These are phyloP conservation scores for Spea multiplicata DNA, from an alignment of 2,113 vertebrate species.

Conservation along the genomic window DNA sequence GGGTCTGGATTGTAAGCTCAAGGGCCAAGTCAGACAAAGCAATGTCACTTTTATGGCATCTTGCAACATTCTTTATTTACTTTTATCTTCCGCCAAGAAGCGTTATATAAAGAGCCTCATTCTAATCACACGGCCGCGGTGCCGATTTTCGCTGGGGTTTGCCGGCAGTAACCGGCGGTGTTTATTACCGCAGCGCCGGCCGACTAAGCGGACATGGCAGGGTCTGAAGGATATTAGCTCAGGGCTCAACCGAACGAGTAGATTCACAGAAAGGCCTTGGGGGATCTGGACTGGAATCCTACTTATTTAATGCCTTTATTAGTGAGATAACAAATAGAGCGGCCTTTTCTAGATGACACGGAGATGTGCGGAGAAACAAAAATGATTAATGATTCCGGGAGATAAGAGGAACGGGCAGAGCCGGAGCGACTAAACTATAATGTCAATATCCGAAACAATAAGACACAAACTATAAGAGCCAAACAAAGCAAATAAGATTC, in stretches of 20 bases:
- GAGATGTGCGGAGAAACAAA: neutral
- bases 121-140: too few species aligned
- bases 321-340: neutral
- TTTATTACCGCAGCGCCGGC: neutral
- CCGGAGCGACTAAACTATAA: neutral
- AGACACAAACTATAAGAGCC: neutral
- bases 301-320: conserved; percentile 6
- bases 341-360: neutral
- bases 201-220: neutral
- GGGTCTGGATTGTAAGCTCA: too few species aligned
- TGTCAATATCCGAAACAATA: neutral
- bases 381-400: neutral
- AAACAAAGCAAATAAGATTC: too few species aligned
- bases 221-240: neutral
- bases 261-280: neutral
- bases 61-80: too few species aligned
- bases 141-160: too few species aligned
- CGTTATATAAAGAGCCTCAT: too few species aligned
- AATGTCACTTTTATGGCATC: too few species aligned
- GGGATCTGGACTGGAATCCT: neutral
- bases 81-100: too few species aligned
- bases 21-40: too few species aligned
- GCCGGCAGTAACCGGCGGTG: neutral
- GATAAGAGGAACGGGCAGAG: neutral
- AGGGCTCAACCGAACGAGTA: neutral